Base-by-base conservation (phyloP, 2,797 vertebrate genomes). In the Sebastes taczanowskii region DNA sequence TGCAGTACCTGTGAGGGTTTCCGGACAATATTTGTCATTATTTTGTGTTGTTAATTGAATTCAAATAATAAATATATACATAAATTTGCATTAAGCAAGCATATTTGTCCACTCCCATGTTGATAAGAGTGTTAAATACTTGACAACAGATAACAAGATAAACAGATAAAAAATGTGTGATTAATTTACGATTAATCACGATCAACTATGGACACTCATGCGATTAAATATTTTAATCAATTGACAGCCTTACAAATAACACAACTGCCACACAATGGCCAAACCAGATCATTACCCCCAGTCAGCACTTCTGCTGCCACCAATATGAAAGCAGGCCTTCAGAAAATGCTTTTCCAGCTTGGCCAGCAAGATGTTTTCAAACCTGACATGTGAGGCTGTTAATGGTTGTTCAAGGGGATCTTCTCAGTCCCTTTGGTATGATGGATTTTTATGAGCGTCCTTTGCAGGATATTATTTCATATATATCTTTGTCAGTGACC, bases 381-480 rank as follows among this genome's bases (percentile, higher is more conserved):
- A 83, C 10, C 22, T 74, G 59, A 64, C 35, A 34, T 68, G 34
- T 22, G 14, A 72, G 7, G 49, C 49, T 73, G 74, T 83, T 74
- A 49, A 80, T 32, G 18, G 34, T 29, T 58, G 63, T 76, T 86
- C 66, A 78, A 80, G 42, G 52, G 67, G 52, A 60, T 86, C 74
- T 7, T 75, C 70, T 79, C 27, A 59, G 52, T 69, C 52, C 18
- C 30, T 49, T 70, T 53, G 10, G 27, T 38, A 23, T 78, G 62
- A 82, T 87, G 32, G 66, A 87, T 85, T 78, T 88, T 77, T 82
- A 83, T 6, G 18, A 53, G 62, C 18, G 65, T 68, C 46, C 38
- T 86, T 68, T 83, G 38, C 74, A 71, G 61, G 30, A 73, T 78
- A 70, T 85, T 76, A 78, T 85, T 87, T 86, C 65, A 81, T 79